Base-by-base conservation (phyloP, 2,113 vertebrate genomes). In the Osmerus eperlanus region DNA sequence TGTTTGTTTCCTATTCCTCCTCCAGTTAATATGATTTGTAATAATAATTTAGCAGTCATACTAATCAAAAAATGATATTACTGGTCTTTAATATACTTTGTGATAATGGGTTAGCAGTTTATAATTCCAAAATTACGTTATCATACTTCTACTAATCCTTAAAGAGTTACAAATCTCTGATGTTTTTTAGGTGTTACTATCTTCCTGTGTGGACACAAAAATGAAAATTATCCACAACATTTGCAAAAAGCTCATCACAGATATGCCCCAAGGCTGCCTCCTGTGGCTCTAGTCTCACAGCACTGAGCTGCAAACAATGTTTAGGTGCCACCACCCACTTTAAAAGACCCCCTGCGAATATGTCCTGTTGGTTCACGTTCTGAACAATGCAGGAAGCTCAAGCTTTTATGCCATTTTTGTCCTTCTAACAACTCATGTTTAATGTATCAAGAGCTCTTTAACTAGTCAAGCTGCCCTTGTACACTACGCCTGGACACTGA, bases 221-320 rank as follows among this genome's bases (percentile, higher is more conserved):
- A 3, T 28, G 3, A 2, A 16, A 55, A 62, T 71, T 71, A 68
- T 72, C 65, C 75, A 76, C 78, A 51, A 77, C 68, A 69, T 79
- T 88, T 87, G 83, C 81, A 73, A 65, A 84, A 47, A 84, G 88
- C 88, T 91, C 83, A 88, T 91, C 85, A 85, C 72, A 85, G 78
- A 81, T 77, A 85, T 76, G 81, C 83, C 92, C 89, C 1, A 13
- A 55, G 88, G 90, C 89, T 23, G 53, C 87, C 86, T 84, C 89
- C 83, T 47, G 89, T 83, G 88, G 86, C 81, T 65, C 73, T 82
- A 75, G 86, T 89, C 86, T 85, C 73, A 83, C 88, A 89, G 87
- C 85, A 90, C 87, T 83, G 89, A 89, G 86, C 90, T 88, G 90
- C 87, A 92, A 92, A 91, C 90, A 91, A 91, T 84, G 85, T 83